Evolutionary conservation across 2,888 invertebrate species (phyloP).

Genomic region (Zeuzera pyrina): DNA sequence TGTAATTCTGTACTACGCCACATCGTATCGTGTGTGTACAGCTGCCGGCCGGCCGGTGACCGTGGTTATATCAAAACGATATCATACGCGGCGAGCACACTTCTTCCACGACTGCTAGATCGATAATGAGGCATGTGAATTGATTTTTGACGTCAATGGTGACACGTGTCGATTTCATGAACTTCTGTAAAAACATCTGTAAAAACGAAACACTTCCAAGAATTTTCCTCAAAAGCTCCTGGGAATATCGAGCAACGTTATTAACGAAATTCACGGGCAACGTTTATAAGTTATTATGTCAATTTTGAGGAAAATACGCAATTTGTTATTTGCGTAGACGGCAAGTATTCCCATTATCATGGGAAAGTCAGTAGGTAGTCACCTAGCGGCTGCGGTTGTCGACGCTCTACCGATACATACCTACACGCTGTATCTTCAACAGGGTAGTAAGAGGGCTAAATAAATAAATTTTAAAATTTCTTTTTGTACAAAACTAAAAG

Average conservation of each 20-base stretch:
- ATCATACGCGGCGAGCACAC: slow-evolving; percentile 19
- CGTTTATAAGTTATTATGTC: slow-evolving; percentile 19
- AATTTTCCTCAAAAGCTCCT: slow-evolving; percentile 8
- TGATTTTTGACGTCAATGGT: slow-evolving; percentile 3
- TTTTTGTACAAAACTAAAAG: too few relatives aligned
- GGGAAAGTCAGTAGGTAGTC: slow-evolving; percentile 31
- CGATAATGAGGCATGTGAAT: too few relatives aligned
- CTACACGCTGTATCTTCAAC: too few relatives aligned
- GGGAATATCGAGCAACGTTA: slow-evolving; percentile 7
- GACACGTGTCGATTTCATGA: too few relatives aligned
- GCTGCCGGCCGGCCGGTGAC: slow-evolving; percentile 20
- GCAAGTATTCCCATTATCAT: slow-evolving; percentile 22
- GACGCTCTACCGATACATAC: slow-evolving; percentile 25
- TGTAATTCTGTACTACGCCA: slow-evolving; percentile 22
- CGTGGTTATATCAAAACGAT: slow-evolving; percentile 25
- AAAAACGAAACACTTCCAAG: slow-evolving; percentile 6
- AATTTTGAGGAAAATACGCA: slow-evolving; percentile 29
- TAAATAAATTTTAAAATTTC: too few relatives aligned
- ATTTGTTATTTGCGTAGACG: slow-evolving; percentile 19
- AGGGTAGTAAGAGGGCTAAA: too few relatives aligned
- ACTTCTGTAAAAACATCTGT: too few relatives aligned
- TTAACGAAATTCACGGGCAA: slow-evolving; percentile 3
- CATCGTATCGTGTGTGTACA: slow-evolving; percentile 30
- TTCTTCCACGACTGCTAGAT: too few relatives aligned
- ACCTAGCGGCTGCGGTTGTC: slow-evolving; percentile 24